A percentile compares a stretch with the other conserved stretches of the same genome.
phyloP scores from a whole-genome alignment of 1,140 invertebrate species.

The Globodera ellingtonae region DNA sequence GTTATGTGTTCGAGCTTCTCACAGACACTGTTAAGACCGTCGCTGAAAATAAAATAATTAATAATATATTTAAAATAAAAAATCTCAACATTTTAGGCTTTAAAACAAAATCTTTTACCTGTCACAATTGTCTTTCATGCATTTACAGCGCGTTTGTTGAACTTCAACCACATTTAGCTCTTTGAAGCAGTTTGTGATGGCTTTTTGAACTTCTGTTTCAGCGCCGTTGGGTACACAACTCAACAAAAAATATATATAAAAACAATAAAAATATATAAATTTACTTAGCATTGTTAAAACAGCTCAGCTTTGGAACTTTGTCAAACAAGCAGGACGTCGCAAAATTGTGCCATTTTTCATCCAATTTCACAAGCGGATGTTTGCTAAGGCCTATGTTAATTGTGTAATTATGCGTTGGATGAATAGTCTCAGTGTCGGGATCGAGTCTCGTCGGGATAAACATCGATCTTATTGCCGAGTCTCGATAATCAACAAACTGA shows the following conservation, averaged over 20 bases:
- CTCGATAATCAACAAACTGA: too few relatives aligned
- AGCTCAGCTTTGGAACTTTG: not conserved
- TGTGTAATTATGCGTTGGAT: too few relatives aligned
- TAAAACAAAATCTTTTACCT: not conserved
- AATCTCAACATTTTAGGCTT: too few relatives aligned
- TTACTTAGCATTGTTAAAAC: not conserved
- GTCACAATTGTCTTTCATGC: not conserved
- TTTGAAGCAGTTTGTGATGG: not conserved
- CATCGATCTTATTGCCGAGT: too few relatives aligned
- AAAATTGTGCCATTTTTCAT: not conserved
- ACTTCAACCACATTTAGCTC: not conserved
- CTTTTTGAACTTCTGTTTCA: not conserved
- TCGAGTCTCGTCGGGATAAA: too few relatives aligned
- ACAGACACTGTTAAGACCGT: not conserved
- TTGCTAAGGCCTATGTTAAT: not conserved
- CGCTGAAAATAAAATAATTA: not conserved
- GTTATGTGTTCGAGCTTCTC: not conserved
- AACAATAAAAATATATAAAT: not conserved
- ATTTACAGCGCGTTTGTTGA: not conserved
- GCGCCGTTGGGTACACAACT: not conserved
- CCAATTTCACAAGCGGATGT: not conserved
- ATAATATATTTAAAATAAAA: not conserved
- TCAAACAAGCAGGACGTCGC: not conserved
- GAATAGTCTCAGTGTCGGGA: too few relatives aligned
- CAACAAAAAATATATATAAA: not conserved